Evolutionary conservation across 2,113 vertebrate genomes (phyloP).

Genomic region (Gallinago media): DNA sequence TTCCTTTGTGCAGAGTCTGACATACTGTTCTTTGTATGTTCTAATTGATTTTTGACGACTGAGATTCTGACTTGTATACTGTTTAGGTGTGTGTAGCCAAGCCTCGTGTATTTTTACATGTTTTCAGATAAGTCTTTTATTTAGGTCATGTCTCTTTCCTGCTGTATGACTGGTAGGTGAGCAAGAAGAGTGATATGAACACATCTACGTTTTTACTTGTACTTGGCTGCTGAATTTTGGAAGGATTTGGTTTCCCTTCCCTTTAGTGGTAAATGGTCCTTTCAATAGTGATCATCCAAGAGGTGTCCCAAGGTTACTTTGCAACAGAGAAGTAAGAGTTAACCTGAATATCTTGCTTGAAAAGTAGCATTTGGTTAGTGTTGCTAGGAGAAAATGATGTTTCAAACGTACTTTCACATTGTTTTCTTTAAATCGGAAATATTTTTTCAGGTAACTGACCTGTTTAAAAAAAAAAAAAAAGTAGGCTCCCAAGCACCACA

Average conservation of each 20-base stretch:
- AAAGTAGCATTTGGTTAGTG: not conserved
- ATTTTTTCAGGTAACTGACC: not conserved
- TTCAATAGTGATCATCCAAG: not conserved
- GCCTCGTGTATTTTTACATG: not conserved
- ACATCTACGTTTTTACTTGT: not conserved
- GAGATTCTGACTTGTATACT: not conserved
- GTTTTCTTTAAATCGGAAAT: not conserved
- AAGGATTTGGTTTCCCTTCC: not conserved
- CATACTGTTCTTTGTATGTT: not conserved
- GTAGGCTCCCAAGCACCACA: not conserved
- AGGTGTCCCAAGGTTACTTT: not conserved
- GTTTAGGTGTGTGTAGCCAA: not conserved
- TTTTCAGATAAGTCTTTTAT: not conserved
- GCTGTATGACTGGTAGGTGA: not conserved
- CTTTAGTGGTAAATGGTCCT: not conserved
- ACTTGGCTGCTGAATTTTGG: not conserved
- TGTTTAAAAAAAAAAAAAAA: not conserved
- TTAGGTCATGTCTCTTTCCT: not conserved
- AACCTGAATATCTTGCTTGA: not conserved
- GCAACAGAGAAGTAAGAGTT: not conserved
- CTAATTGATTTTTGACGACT: not conserved
- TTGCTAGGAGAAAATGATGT: not conserved
- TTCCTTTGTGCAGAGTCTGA: not conserved
- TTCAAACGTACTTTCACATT: not conserved
- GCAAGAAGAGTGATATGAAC: not conserved